Conservation (phyloP, 2,888 invertebrate genomes). For the Ennomos fuscantarius region DNA sequence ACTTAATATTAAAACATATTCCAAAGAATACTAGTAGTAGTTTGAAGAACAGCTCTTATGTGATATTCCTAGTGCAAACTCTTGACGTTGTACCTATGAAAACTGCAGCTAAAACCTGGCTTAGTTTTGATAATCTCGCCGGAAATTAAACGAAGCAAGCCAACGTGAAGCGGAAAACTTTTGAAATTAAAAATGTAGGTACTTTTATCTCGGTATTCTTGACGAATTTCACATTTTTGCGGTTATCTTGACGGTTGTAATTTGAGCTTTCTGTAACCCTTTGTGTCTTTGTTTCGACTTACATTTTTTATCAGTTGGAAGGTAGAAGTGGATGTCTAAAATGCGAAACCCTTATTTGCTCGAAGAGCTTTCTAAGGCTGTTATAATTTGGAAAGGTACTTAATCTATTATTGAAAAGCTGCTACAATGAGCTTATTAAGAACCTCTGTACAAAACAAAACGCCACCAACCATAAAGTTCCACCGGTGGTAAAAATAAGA, state of each 20-base stretch:
- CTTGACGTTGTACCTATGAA: conserved; percentile 25
- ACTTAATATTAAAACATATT: too few species aligned
- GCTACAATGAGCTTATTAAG: neutral
- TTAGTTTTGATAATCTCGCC: conserved; percentile 73
- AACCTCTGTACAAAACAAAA: conserved; percentile 5
- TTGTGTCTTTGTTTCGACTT: conserved; percentile 35
- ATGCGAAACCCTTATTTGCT: neutral
- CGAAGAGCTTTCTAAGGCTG: too few species aligned
- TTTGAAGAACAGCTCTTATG: conserved; percentile 44
- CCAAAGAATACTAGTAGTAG: too few species aligned
- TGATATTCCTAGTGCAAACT: conserved; percentile 30
- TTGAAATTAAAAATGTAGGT: conserved; percentile 70
- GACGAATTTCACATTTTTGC: conserved; percentile 61
- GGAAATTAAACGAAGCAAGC: conserved; percentile 79
- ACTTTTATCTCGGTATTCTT: conserved; percentile 61
- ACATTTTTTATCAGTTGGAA: conserved; percentile 11
- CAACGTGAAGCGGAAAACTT: conserved; percentile 67
- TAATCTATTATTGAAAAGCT: neutral
- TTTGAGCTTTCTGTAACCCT: conserved; percentile 46
- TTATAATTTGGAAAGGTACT: too few species aligned
- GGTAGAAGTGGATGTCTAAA: neutral
- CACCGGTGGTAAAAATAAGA: conserved; percentile 7
- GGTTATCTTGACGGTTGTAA: conserved; percentile 63
- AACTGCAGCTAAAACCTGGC: conserved; percentile 51
- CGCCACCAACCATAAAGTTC: conserved; percentile 8